Evolutionary conservation across 2,797 vertebrate genomes (phyloP).

Genomic region (Benthosema pterotum): DNA sequence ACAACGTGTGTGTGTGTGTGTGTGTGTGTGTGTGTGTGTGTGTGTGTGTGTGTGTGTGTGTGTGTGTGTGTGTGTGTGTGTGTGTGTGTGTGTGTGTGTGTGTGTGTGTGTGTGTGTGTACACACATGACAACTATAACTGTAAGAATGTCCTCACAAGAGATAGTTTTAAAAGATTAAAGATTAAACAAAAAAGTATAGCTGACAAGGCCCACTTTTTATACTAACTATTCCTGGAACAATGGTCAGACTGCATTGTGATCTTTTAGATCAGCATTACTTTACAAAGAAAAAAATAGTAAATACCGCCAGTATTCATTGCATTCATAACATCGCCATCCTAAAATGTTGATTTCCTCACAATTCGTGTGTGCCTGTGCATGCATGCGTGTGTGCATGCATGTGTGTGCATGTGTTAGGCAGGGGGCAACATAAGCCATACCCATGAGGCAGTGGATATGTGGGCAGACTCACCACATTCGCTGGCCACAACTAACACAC

Average conservation of each 20-base stretch:
- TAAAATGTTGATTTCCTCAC: too few relatives aligned
- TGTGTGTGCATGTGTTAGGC: not conserved
- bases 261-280: too few relatives aligned
- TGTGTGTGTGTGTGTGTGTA: slow-evolving; percentile 7
- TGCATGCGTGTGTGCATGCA: slow-evolving; percentile 31
- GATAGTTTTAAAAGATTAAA: too few relatives aligned
- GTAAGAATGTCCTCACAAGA: too few relatives aligned
- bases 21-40: not conserved
- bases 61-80: not conserved
- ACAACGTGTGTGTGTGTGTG: slow-evolving; percentile 38
- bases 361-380: slow-evolving; percentile 20
- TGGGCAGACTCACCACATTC: slow-evolving; percentile 31
- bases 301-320: too few relatives aligned
- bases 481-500: slow-evolving; percentile 35
- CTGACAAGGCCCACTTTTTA: too few relatives aligned
- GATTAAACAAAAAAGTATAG: too few relatives aligned
- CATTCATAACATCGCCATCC: not conserved
- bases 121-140: too few relatives aligned
- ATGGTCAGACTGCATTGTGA: too few relatives aligned
- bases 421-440: slow-evolving; percentile 29
- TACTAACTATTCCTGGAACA: too few relatives aligned
- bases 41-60: too few relatives aligned
- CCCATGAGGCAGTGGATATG: slow-evolving; percentile 26
- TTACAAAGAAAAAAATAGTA: too few relatives aligned
- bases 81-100: slow-evolving; percentile 15